Base-by-base conservation (phyloP, 1,140 invertebrate genomes). In the Atopsyche davidsoni region DNA sequence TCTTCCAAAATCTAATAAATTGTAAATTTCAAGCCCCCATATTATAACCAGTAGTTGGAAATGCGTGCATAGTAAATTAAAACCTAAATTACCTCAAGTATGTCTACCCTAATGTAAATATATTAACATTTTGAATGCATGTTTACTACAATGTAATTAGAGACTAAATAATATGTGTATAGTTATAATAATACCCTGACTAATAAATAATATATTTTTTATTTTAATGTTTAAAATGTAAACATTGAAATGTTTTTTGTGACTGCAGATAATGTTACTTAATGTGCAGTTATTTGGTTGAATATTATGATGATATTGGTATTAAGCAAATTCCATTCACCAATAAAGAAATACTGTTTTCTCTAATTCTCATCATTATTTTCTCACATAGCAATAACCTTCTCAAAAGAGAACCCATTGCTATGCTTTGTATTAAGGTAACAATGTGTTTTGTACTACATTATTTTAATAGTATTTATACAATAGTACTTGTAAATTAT, bases 141-240 rank as follows among this genome's bases (percentile, higher is more conserved):
- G 36, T 39, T 17, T 39, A 39, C 36, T 39, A 39, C 36, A 17
- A 18, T 39, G 36, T 39, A 39, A 39, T 17, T 39, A 39, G 36
- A n/a, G n/a, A n/a, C n/a, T 39, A 39, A 39, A 17, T 17, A 39
- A 39, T 39, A 16, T 18, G 19, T 39, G 36, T 39, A 39, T 39
- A 39, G 36, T 11, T 39, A 18, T 39, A 39, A 39, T 18, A 19
- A 39, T 39, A 39, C 17, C 36, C 36, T 17, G 18, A 39, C 19
- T 17, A 39, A 39, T 39, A 39, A 39, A 39, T 39, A 17, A 39
- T 39, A 39, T 39, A 39, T 39, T 39, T 39, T 39, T 39, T 39
- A 39, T 39, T 39, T 39, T 39, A 39, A 39, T 39, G 14, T 39
- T 39, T 39, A 39, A 39, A 39, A 18, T 39, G 14, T 39, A 39